Percentiles rank a stretch among this genome's conserved stretches.
Evolutionary conservation across 2,797 vertebrate genomes (phyloP).

Genomic region (Myiothlypis coronata): DNA sequence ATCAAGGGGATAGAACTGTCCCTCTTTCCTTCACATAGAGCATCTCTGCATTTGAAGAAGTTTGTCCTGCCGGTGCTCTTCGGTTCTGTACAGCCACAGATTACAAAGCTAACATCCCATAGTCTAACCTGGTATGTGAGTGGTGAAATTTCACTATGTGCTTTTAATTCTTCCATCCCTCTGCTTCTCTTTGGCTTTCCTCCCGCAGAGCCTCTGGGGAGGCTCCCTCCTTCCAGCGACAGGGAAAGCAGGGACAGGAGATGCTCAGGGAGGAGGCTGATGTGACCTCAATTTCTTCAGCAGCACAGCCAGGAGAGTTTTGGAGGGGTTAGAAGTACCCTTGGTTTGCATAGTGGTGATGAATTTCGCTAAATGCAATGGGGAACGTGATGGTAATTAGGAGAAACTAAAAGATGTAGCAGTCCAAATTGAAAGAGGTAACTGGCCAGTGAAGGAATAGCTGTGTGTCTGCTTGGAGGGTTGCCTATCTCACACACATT

Average conservation of each 20-base stretch:
- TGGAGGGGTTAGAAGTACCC: not conserved
- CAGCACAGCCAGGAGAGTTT: not conserved
- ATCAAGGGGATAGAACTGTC: not conserved
- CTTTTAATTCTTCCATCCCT: not conserved
- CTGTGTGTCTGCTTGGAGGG: not conserved
- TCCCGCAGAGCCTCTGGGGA: not conserved
- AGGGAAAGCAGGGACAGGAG: not conserved
- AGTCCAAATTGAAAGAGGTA: not conserved
- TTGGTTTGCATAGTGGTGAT: not conserved
- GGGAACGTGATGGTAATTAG: not conserved
- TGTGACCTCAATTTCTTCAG: not conserved
- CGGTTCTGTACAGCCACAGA: not conserved
- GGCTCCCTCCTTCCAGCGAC: not conserved
- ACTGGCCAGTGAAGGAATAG: not conserved
- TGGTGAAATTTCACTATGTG: not conserved
- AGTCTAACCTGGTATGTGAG: not conserved
- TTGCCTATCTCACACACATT: not conserved
- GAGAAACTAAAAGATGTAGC: not conserved
- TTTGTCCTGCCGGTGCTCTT: not conserved
- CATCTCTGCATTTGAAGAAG: not conserved
- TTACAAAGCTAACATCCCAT: not conserved
- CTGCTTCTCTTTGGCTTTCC: constrained; percentile 1
- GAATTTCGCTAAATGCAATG: not conserved
- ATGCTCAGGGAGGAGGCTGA: not conserved
- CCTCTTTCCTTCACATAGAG: not conserved